Evolutionary conservation across 2,797 vertebrate species (phyloP), one percentile per base, ranked within the genome.

Genomic region (Sorex maritimensis): DNA sequence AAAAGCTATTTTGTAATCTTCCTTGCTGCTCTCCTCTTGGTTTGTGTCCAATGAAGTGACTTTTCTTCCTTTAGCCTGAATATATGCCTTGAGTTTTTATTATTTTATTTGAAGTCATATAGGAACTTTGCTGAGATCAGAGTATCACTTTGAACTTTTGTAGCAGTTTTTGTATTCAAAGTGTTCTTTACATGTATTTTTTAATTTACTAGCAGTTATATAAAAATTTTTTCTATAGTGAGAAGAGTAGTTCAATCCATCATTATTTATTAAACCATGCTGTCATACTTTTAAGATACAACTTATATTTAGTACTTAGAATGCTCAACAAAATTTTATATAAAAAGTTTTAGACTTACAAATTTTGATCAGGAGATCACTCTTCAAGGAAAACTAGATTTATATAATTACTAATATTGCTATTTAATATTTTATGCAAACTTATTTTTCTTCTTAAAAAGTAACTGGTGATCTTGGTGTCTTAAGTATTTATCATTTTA

Each of bases 31-130:
- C 52, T 52, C 52, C 52, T 52, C 11, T 11, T 52, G 52, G 15
- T 15, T 52, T 52, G 15, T 52, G 15, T 9, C 52, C 52, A 52
- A 52, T 52, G 11, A 52, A 52, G 52, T 52, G 52, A 81, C 34
- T 89, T 71, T 94, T 19, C 85, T 91, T 10, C 30, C 5, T 88
- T 82, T 78, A 89, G 73, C n/a, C 26, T 80, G 21, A 79, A 89
- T 63, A 11, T 63, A n/a, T 90, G 23, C 92, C 26, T 86, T 44
- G 46, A 41, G 34, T 34, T 34, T 77, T 87, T 80, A 72, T 17
- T 83, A 34, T 83, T 81, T 93, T 84, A 63, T 52, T 85, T 90
- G 84, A 81, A 88, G 10, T 91, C 12, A 24, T 69, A 13, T 73
- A 83, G 73, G 55, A 92, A 81, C 14, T 77, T 87, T 71, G 21